phyloP scores from a whole-genome alignment of 2,797 vertebrate species.

The Siniperca undulata region DNA sequence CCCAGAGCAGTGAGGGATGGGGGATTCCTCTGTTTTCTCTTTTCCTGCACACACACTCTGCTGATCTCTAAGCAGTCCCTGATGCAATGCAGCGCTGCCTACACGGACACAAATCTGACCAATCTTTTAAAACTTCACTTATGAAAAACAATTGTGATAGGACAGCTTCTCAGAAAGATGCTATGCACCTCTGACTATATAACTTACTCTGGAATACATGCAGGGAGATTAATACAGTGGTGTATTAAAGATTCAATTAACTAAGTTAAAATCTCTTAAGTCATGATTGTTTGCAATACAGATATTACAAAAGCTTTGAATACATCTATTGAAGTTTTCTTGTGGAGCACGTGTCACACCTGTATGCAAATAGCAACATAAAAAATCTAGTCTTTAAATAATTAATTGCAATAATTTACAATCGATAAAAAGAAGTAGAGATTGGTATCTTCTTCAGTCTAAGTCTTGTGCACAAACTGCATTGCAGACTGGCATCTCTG shows the following conservation, averaged over 20 bases:
- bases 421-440: neutral
- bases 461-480: neutral
- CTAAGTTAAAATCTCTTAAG: neutral
- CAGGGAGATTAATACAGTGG: neutral
- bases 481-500: conserved; percentile 8
- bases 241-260: neutral
- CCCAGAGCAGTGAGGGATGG: conserved; percentile 27
- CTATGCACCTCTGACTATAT: neutral
- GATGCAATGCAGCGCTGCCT: conserved; percentile 33
- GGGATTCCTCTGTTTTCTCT: conserved; percentile 47
- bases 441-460: neutral
- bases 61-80: conserved; percentile 43
- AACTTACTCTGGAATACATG: neutral
- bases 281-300: neutral
- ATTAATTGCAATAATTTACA: neutral
- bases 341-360: neutral
- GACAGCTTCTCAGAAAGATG: neutral
- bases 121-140: neutral
- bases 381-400: neutral
- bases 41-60: conserved; percentile 8
- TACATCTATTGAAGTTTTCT: rapidly evolving
- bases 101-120: neutral
- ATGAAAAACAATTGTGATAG: neutral
- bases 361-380: neutral
- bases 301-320: neutral